Percentiles rank a stretch among this genome's conserved stretches.
Conservation (phyloP, 1,140 invertebrate species). For the Heliconius eleuchia region DNA sequence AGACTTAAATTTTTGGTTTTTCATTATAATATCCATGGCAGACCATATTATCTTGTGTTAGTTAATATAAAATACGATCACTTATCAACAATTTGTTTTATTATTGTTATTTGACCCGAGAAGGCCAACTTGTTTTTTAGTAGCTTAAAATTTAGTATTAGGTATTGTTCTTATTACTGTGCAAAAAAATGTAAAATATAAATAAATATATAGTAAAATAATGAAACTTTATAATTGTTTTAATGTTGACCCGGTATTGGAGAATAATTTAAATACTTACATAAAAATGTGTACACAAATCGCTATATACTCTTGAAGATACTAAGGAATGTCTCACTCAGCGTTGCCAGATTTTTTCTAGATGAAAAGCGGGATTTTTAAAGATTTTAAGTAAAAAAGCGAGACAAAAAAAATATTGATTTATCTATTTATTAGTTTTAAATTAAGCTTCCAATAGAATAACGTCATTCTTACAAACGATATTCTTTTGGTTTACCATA, state of each 20-base stretch:
- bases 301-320: background rate
- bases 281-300: background rate
- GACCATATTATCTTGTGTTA: background rate
- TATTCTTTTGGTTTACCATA: too few relatives aligned
- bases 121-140: conserved; percentile 8
- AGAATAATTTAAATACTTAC: background rate
- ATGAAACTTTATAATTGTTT: conserved; percentile 12
- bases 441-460: too few relatives aligned
- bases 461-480: too few relatives aligned
- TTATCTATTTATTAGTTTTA: too few relatives aligned
- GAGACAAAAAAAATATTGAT: too few relatives aligned
- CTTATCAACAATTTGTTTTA: conserved; percentile 4
- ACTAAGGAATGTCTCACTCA: too few relatives aligned
- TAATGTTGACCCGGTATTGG: background rate
- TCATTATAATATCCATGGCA: background rate
- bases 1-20: background rate
- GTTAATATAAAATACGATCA: background rate
- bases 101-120: background rate
- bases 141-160: conserved; percentile 5
- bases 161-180: conserved; percentile 12
- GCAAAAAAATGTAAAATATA: conserved; percentile 23
- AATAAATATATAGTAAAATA: conserved; percentile 26
- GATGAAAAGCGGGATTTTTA: too few relatives aligned
- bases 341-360: too few relatives aligned
- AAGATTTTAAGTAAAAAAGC: too few relatives aligned